phyloP scores from a whole-genome alignment of 1,140 invertebrate species.

The Tetramorium parvispinum region DNA sequence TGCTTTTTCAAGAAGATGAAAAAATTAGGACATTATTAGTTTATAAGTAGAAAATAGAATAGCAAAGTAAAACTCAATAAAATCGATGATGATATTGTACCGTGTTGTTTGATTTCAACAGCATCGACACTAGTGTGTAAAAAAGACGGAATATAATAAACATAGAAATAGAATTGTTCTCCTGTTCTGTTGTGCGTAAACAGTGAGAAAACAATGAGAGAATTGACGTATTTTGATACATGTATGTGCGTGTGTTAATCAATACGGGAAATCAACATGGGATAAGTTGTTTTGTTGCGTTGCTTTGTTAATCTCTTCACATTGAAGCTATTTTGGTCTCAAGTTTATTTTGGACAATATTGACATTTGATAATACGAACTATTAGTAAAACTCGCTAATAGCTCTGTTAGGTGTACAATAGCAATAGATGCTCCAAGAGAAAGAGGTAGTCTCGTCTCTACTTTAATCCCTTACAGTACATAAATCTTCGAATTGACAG shows the following conservation, averaged over 20 bases:
- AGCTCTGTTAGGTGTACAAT: not conserved
- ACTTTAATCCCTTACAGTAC: not conserved
- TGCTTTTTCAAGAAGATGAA: not conserved
- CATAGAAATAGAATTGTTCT: not conserved
- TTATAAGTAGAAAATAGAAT: not conserved
- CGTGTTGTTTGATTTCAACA: not conserved
- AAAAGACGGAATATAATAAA: not conserved
- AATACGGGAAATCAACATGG: not conserved
- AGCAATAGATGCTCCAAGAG: not conserved
- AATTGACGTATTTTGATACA: not conserved
- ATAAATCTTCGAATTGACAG: constrained; percentile 21
- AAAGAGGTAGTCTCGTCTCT: not conserved
- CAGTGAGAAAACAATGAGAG: not conserved
- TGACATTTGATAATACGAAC: not conserved
- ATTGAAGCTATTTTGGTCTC: not conserved
- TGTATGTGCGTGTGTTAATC: not conserved
- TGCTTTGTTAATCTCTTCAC: not conserved
- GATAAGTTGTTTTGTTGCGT: not conserved
- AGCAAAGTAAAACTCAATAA: not conserved
- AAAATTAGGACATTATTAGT: not conserved
- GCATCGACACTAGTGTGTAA: not conserved
- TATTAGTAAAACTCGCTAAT: not conserved
- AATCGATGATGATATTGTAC: not conserved
- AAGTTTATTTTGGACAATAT: not conserved
- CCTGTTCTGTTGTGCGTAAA: not conserved